Evolutionary conservation across 2,888 invertebrate species (phyloP).

Genomic region (Aelia acuminata): DNA sequence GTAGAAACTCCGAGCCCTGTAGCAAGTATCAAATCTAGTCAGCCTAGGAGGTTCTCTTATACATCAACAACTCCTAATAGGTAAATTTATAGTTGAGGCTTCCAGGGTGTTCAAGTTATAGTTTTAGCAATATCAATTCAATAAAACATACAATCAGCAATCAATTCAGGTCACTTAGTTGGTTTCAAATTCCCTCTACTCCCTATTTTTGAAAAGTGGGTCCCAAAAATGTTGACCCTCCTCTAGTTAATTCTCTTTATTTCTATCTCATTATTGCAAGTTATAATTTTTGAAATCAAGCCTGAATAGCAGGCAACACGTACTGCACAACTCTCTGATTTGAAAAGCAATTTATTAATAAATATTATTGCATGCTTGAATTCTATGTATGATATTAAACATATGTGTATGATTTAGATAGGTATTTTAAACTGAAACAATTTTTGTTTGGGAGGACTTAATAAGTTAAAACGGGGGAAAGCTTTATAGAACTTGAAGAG

Average conservation of each 20-base stretch:
- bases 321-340: not conserved
- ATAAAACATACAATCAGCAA: not conserved
- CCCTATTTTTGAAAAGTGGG: no score
- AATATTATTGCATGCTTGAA: not conserved
- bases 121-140: no score
- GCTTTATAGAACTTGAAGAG: not conserved
- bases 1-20: slow-evolving; percentile 65
- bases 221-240: no score
- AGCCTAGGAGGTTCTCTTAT: slow-evolving; percentile 75
- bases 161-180: not conserved
- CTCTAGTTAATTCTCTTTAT: no score
- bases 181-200: not conserved
- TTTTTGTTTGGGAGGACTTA: not conserved
- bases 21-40: slow-evolving; percentile 66
- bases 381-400: not conserved
- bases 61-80: slow-evolving; percentile 71
- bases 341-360: not conserved
- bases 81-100: slow-evolving; percentile 68
- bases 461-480: not conserved
- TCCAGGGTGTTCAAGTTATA: not conserved
- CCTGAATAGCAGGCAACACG: not conserved
- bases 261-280: no score
- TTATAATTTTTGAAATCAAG: not conserved
- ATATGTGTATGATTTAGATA: no score
- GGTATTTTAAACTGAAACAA: not conserved